Percentiles rank a stretch among this genome's conserved stretches.
These are phyloP conservation scores for Chiloscyllium punctatum DNA, from an alignment of 2,797 vertebrate species.

Conservation along the genomic window DNA sequence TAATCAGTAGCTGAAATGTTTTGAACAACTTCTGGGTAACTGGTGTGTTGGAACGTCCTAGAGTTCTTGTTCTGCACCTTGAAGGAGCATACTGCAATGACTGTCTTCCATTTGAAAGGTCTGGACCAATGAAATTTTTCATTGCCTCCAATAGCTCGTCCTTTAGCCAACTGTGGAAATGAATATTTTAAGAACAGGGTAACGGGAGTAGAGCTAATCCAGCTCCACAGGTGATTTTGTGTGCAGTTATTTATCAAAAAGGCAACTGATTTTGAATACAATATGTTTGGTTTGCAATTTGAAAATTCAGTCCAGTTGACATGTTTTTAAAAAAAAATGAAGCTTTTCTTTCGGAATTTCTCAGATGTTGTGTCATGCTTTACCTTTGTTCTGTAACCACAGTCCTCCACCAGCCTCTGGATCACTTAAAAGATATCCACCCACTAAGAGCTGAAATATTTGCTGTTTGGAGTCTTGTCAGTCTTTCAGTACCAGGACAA, in stretches of 20 bases:
- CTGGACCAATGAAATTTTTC: neutral
- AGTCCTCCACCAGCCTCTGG: neutral
- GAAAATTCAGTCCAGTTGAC: neutral
- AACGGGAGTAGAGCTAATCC: neutral
- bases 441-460: neutral
- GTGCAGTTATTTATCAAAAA: neutral
- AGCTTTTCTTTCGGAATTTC: neutral
- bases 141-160: neutral
- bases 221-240: neutral
- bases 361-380: neutral
- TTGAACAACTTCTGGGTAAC: too few species aligned
- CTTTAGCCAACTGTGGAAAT: neutral
- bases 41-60: too few species aligned
- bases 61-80: too few species aligned
- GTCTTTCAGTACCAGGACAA: neutral
- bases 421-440: neutral
- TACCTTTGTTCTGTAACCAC: neutral
- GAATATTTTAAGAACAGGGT: neutral
- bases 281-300: neutral
- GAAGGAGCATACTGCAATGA: too few species aligned
- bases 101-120: neutral
- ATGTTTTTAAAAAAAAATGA: neutral
- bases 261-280: neutral
- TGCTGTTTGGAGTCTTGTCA: constrained; percentile 21
- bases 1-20: too few species aligned